These are phyloP conservation scores for Hippopotamyrus pictus DNA, from an alignment of 2,797 vertebrate genomes.

Conservation along the genomic window DNA sequence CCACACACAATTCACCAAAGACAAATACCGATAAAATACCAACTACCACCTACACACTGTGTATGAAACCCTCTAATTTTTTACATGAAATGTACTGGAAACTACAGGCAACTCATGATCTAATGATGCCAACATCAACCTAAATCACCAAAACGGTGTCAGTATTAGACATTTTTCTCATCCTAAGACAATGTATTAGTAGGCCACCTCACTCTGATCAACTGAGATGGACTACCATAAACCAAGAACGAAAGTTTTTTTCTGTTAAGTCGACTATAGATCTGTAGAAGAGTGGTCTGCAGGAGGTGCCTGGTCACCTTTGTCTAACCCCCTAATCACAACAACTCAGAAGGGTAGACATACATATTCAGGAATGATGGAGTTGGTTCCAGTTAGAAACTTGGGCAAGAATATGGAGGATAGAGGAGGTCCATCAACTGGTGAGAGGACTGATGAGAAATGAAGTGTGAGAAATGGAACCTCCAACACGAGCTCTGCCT, in stretches of 20 bases:
- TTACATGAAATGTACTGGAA: constrained; percentile 18
- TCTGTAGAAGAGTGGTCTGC: not conserved
- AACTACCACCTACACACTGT: constrained; percentile 18
- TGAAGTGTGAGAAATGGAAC: not conserved
- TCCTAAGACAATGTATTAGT: not conserved
- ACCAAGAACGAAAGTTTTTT: not conserved
- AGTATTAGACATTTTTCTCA: not conserved
- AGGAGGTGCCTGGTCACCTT: not conserved
- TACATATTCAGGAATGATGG: not conserved
- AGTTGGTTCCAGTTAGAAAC: not conserved
- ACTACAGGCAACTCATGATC: constrained; percentile 15
- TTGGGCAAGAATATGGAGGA: not conserved
- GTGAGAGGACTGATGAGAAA: not conserved
- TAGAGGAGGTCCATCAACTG: not conserved
- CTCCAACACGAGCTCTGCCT: not conserved
- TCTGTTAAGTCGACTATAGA: not conserved
- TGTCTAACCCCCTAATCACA: not conserved
- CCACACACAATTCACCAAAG: constrained; percentile 16
- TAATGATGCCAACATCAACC: constrained; percentile 12
- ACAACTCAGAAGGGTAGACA: not conserved
- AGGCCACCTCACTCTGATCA: not conserved
- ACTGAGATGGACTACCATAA: not conserved
- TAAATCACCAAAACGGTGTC: not conserved
- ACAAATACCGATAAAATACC: constrained; percentile 14
- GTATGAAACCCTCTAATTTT: constrained; percentile 16